phyloP scores from a whole-genome alignment of 2,113 vertebrate genomes.

The Brachypteracias leptosomus region DNA sequence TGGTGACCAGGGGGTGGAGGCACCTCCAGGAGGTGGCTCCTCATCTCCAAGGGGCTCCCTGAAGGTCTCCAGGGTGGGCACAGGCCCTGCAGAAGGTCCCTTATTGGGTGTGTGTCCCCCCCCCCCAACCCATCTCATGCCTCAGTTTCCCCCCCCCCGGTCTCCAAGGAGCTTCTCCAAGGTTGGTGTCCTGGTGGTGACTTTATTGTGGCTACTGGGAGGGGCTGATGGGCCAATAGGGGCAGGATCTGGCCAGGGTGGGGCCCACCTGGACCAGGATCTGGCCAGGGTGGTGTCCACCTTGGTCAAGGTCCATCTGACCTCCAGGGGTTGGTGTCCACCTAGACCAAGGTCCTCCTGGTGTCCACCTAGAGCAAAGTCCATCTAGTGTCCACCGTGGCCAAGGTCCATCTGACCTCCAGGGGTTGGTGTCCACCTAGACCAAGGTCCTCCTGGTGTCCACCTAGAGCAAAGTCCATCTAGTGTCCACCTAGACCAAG shows the following conservation, averaged over 20 bases:
- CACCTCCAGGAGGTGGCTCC: background rate
- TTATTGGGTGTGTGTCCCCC: background rate
- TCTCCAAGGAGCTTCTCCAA: background rate
- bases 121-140: background rate
- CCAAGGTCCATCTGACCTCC: too few relatives aligned
- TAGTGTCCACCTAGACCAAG: too few relatives aligned
- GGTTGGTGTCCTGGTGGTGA: background rate
- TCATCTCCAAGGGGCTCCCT: background rate
- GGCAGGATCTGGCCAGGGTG: rapidly evolving
- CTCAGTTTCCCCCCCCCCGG: background rate
- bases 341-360: background rate
- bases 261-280: background rate
- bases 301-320: too few relatives aligned
- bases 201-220: background rate
- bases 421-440: rapidly evolving
- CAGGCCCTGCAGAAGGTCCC: background rate
- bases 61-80: background rate
- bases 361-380: background rate
- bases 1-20: background rate
- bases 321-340: background rate
- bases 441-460: background rate
- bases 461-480: too few relatives aligned
- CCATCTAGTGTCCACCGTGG: rapidly evolving
- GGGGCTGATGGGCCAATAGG: background rate
- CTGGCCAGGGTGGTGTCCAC: background rate